phyloP scores from a whole-genome alignment of 2,888 invertebrate species.

The Vannuccia rotundouncinata region DNA sequence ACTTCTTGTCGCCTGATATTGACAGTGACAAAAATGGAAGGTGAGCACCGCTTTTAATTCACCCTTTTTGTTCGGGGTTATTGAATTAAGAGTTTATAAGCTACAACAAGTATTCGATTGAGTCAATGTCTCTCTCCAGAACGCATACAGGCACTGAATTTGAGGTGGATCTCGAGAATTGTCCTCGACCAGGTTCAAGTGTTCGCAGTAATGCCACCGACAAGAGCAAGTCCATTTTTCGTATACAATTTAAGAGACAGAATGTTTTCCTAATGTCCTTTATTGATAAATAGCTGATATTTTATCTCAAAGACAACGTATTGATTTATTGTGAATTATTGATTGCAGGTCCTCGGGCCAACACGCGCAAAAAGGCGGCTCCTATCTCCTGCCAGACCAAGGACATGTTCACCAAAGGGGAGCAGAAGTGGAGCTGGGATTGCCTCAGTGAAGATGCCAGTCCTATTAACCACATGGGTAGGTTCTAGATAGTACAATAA shows the following conservation, averaged over 20 bases:
- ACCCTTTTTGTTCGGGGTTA: no score
- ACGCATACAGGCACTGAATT: not conserved
- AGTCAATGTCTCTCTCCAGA: no score
- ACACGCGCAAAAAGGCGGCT: not conserved
- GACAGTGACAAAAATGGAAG: not conserved
- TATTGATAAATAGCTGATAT: no score
- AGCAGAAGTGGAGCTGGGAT: conserved; percentile 35
- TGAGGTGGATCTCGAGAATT: not conserved
- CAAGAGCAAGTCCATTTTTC: not conserved
- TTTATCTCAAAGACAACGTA: no score
- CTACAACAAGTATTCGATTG: no score
- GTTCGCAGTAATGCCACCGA: not conserved
- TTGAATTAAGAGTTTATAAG: no score
- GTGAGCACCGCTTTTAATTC: no score
- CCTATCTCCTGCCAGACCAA: not conserved
- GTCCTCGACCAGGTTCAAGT: not conserved
- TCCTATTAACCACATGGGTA: conserved; percentile 33
- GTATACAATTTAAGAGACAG: no score
- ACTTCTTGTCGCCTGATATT: not conserved
- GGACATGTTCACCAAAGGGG: conserved; percentile 29
- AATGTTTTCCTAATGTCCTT: no score
- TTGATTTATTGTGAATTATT: no score
- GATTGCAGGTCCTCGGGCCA: not conserved
- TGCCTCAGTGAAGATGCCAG: conserved; percentile 31
- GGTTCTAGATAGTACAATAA: no score